Percentiles rank a stretch among this genome's conserved stretches.
Conservation (phyloP, 2,797 vertebrate species). For the Mus caroli region DNA sequence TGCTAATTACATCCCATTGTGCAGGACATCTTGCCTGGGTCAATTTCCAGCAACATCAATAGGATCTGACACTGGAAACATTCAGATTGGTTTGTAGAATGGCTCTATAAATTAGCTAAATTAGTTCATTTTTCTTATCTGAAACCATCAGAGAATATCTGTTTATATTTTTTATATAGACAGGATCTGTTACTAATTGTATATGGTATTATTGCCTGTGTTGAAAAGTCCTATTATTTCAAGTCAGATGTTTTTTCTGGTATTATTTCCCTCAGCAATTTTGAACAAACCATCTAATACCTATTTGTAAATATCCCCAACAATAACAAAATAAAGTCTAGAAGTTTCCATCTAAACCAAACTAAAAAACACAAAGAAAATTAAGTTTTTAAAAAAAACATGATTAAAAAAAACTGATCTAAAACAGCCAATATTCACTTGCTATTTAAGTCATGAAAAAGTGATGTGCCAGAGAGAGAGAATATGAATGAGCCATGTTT, state of each 20-base stretch:
- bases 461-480: background rate
- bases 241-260: background rate
- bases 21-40: slow-evolving; percentile 61
- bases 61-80: background rate
- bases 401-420: background rate
- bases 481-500: background rate
- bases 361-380: slow-evolving; percentile 13
- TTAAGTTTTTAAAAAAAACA: background rate
- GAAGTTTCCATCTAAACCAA: background rate
- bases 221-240: slow-evolving; percentile 14
- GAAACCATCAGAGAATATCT: slow-evolving; percentile 11
- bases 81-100: background rate
- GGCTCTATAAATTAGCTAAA: background rate
- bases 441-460: background rate
- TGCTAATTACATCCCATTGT: slow-evolving; percentile 74
- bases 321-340: background rate
- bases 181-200: background rate
- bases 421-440: background rate
- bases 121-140: background rate
- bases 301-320: background rate
- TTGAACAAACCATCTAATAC: background rate
- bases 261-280: background rate
- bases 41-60: slow-evolving; percentile 60
- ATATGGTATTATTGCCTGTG: no score
- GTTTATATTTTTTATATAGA: background rate